Conservation (phyloP, 2,797 vertebrate species). For the Rhodeus uyekii region DNA sequence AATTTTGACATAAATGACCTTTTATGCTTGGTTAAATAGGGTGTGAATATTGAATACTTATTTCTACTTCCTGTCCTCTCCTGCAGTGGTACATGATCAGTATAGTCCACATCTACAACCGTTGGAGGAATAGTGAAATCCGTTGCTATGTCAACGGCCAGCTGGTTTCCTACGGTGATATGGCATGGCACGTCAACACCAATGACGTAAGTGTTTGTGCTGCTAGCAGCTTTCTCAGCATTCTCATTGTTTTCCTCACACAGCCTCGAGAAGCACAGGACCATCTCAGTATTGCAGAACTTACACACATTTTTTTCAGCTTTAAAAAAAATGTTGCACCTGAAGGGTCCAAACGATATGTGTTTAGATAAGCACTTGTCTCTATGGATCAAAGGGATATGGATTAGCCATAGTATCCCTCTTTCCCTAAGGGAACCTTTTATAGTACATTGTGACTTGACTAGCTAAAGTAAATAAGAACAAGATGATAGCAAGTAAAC, state of each 20-base stretch:
- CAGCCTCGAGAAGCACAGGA: not conserved
- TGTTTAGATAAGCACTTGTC: not conserved
- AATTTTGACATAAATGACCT: not conserved
- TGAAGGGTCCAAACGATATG: not conserved
- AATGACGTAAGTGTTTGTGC: constrained; percentile 87
- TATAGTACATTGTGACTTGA: not conserved
- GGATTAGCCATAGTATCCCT: not conserved
- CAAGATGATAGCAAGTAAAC: constrained; percentile 12
- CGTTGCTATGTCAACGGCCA: constrained; percentile 97
- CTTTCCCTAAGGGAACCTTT: not conserved
- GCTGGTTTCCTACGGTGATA: constrained; percentile 98
- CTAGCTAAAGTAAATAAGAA: constrained; percentile 17
- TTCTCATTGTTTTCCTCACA: not conserved
- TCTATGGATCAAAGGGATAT: constrained; percentile 10
- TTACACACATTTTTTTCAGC: not conserved
- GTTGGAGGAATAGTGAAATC: constrained; percentile 99
- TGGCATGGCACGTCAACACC: constrained; percentile 99
- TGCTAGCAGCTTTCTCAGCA: not conserved
- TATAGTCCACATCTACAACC: constrained; percentile 97
- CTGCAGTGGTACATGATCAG: constrained; percentile 99
- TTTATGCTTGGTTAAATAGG: not conserved
- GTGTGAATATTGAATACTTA: not conserved
- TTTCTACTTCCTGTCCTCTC: not conserved
- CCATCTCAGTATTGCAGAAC: not conserved
- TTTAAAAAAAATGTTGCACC: constrained; percentile 6